phyloP scores from a whole-genome alignment of 2,888 invertebrate species.

The Andrena praecox region DNA sequence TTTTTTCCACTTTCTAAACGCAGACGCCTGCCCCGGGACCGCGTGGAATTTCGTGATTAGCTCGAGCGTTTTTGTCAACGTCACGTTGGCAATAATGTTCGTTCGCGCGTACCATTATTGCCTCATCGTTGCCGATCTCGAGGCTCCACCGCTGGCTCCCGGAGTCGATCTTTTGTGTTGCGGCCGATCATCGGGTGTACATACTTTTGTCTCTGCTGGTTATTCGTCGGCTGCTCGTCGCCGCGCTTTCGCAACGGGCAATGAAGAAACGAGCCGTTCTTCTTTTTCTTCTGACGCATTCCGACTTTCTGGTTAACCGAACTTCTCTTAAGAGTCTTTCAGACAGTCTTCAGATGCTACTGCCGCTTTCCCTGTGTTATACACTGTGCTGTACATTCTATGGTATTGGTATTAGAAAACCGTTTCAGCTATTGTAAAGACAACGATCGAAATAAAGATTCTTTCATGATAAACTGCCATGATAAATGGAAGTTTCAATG shows the following conservation, averaged over 20 bases:
- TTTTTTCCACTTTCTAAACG: constrained; percentile 83
- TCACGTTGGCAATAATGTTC: constrained; percentile 82
- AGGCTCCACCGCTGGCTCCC: constrained; percentile 44
- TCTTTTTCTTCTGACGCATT: constrained; percentile 12
- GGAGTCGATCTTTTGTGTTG: constrained; percentile 45
- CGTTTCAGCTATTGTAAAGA: no score
- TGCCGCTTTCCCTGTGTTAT: no score
- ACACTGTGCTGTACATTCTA: background rate
- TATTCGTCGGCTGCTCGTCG: constrained; percentile 11
- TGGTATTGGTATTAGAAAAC: background rate
- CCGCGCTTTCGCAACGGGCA: constrained; percentile 39
- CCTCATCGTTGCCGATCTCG: constrained; percentile 69
- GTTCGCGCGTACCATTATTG: constrained; percentile 82
- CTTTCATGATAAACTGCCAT: no score
- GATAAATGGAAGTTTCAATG: no score
- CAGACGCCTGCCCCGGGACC: constrained; percentile 65
- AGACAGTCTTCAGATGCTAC: background rate
- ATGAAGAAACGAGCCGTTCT: constrained; percentile 33
- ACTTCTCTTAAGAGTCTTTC: background rate
- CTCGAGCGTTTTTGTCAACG: constrained; percentile 73
- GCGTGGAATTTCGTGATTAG: constrained; percentile 80
- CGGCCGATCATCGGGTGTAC: constrained; percentile 31
- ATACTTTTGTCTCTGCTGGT: constrained; percentile 14
- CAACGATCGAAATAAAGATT: no score
- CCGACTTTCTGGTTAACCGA: background rate